These are phyloP conservation scores for Solenopsis invicta DNA, from an alignment of 1,140 invertebrate species.

Conservation along the genomic window DNA sequence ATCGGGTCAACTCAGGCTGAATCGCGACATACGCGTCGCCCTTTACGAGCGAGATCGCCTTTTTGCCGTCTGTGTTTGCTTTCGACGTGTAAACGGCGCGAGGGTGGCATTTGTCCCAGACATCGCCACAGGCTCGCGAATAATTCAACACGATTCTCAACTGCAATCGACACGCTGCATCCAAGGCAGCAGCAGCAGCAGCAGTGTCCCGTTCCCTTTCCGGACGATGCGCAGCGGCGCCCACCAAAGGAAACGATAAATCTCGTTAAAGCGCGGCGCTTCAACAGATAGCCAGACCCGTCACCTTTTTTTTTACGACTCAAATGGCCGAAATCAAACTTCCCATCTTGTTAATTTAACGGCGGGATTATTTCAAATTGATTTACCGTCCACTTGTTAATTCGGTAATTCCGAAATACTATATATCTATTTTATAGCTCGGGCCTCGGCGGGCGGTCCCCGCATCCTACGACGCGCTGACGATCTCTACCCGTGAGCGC, in stretches of 20 bases:
- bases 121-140: constrained; percentile 38
- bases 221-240: not conserved
- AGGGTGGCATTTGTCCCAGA: constrained; percentile 78
- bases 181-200: not conserved
- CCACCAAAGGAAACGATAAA: constrained; percentile 27
- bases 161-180: not conserved
- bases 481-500: not conserved
- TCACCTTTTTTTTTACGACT: not conserved
- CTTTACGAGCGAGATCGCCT: constrained; percentile 70
- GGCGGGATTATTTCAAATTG: constrained; percentile 15
- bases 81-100: constrained; percentile 73
- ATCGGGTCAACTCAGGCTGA: not conserved
- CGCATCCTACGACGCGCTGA: constrained; percentile 1
- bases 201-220: not conserved
- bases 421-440: constrained; percentile 14
- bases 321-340: not conserved
- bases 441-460: too few relatives aligned
- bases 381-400: constrained; percentile 12
- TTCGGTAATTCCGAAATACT: constrained; percentile 17
- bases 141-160: constrained; percentile 40
- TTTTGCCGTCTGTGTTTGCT: constrained; percentile 81
- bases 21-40: constrained; percentile 41
- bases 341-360: constrained; percentile 16
- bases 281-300: constrained; percentile 38
- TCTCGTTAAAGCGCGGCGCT: constrained; percentile 4